A percentile compares a stretch with the other conserved stretches of the same genome.
phyloP scores from a whole-genome alignment of 2,888 invertebrate species.

The Lasioglossum villosulum region DNA sequence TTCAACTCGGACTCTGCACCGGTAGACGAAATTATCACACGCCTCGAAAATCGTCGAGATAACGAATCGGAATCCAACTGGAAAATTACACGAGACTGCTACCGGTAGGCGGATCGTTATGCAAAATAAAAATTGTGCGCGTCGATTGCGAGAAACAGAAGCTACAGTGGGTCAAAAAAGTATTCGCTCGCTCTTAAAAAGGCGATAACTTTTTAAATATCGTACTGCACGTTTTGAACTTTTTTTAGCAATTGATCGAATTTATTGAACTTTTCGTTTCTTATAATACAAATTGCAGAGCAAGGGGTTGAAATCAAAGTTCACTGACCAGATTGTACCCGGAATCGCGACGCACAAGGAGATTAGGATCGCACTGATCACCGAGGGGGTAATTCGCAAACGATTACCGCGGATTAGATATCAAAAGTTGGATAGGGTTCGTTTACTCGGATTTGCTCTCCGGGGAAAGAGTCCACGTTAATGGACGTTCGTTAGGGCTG shows the following conservation, averaged over 20 bases:
- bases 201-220: too few relatives aligned
- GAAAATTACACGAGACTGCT: too few relatives aligned
- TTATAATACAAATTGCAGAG: background rate
- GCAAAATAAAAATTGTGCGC: too few relatives aligned
- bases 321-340: background rate
- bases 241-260: too few relatives aligned
- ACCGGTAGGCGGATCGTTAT: too few relatives aligned
- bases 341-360: background rate
- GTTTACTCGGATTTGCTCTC: conserved; percentile 17
- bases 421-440: background rate
- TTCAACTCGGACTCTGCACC: too few relatives aligned
- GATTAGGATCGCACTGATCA: background rate
- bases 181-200: too few relatives aligned
- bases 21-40: background rate
- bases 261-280: too few relatives aligned
- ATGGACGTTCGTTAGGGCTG: background rate
- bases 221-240: too few relatives aligned
- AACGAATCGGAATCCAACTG: background rate
- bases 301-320: background rate
- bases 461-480: conserved; percentile 8
- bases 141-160: too few relatives aligned
- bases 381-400: background rate
- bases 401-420: background rate
- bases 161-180: too few relatives aligned
- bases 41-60: background rate